Evolutionary conservation across 2,113 vertebrate genomes (phyloP).

Genomic region (Neoarius graeffei): DNA sequence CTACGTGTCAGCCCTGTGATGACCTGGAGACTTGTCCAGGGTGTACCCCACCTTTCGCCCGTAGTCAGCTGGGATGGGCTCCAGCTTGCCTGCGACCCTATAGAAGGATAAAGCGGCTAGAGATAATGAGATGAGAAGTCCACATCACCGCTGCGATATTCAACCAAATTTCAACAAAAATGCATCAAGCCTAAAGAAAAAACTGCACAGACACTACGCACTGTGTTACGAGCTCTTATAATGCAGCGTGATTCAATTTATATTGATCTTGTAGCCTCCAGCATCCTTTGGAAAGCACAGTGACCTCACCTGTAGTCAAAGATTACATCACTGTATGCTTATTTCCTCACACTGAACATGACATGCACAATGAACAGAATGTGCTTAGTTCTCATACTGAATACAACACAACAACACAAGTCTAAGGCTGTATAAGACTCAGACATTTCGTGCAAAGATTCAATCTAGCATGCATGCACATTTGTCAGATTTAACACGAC

Average conservation of each 20-base stretch:
- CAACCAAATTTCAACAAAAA: too few species aligned
- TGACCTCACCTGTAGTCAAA: not conserved
- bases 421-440: not conserved
- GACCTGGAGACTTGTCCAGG: too few species aligned
- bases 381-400: not conserved
- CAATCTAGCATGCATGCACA: not conserved
- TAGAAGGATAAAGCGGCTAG: too few species aligned
- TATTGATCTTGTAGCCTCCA: not conserved
- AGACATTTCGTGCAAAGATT: not conserved
- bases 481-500: not conserved
- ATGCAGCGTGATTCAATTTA: not conserved
- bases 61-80: too few species aligned
- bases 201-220: too few species aligned
- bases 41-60: too few species aligned
- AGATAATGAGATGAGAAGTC: too few species aligned
- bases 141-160: too few species aligned
- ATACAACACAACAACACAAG: not conserved
- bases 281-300: not conserved
- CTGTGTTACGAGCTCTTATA: too few species aligned
- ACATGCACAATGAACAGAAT: not conserved
- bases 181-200: too few species aligned
- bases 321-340: not conserved
- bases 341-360: not conserved
- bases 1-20: too few species aligned
- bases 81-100: too few species aligned